These are phyloP conservation scores for Aphodius sticticus DNA, from an alignment of 2,888 invertebrate genomes.

Conservation along the genomic window DNA sequence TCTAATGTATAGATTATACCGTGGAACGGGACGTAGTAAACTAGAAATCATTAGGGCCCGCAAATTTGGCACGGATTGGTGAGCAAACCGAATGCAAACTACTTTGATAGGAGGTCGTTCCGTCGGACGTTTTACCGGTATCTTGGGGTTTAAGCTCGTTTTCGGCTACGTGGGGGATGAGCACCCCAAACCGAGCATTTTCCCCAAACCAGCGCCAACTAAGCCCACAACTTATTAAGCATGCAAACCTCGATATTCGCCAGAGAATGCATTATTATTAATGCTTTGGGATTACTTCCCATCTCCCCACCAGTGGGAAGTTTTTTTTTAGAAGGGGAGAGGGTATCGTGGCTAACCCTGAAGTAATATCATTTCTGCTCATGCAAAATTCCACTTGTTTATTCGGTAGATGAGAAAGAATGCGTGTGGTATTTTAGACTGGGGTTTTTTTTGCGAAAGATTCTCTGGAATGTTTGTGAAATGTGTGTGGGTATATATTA, in stretches of 20 bases:
- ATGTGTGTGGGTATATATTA: too few species aligned
- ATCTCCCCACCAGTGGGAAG: background rate
- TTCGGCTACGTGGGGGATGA: background rate
- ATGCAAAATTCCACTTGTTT: background rate
- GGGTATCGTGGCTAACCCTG: background rate
- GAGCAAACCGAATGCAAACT: background rate
- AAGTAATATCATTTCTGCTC: background rate
- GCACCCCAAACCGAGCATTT: background rate
- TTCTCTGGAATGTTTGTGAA: too few species aligned
- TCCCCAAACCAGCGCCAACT: background rate
- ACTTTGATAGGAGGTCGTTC: background rate
- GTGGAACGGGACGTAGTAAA: background rate
- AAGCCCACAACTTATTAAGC: background rate
- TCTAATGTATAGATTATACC: too few species aligned
- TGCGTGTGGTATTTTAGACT: background rate
- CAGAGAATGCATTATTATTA: conserved; percentile 4
- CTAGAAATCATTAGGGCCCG: background rate
- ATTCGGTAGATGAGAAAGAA: background rate
- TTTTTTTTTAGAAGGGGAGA: too few species aligned
- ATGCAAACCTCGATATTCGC: background rate
- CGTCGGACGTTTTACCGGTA: background rate
- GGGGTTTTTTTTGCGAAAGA: too few species aligned
- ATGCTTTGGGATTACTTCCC: background rate
- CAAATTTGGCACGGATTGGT: conserved; percentile 4
- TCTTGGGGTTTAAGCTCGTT: background rate